These are phyloP conservation scores for Diplazon laetatorius DNA, from an alignment of 2,888 invertebrate genomes.

Conservation along the genomic window DNA sequence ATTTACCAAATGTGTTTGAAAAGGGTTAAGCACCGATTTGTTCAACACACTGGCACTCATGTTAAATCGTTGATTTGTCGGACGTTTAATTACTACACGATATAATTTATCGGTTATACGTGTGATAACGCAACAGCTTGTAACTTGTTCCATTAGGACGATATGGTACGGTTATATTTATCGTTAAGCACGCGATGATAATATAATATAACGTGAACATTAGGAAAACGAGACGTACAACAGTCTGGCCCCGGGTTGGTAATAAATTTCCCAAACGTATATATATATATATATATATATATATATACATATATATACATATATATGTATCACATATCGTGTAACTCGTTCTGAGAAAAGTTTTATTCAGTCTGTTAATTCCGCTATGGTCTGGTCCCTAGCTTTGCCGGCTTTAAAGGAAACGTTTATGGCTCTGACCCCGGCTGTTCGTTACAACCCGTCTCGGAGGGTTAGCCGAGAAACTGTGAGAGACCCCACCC, in stretches of 20 bases:
- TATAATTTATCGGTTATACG: slow-evolving; percentile 38
- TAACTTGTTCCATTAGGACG: slow-evolving; percentile 18
- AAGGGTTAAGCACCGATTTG: too few species aligned
- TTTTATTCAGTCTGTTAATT: slow-evolving; percentile 68
- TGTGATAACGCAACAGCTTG: slow-evolving; percentile 20
- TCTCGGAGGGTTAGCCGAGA: slow-evolving; percentile 33
- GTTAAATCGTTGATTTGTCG: slow-evolving; percentile 38
- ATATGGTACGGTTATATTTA: background rate
- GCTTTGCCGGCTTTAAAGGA: slow-evolving; percentile 65
- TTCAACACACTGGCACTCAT: too few species aligned
- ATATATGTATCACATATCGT: slow-evolving; percentile 11
- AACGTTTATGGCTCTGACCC: slow-evolving; percentile 68
- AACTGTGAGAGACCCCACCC: slow-evolving; percentile 41
- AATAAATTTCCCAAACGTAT: slow-evolving; percentile 1
- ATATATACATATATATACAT: background rate
- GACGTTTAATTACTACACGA: slow-evolving; percentile 1
- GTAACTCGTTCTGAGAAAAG: slow-evolving; percentile 51
- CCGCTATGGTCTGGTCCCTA: slow-evolving; percentile 63
- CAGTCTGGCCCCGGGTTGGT: background rate
- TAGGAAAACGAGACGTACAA: background rate
- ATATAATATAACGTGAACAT: slow-evolving; percentile 4
- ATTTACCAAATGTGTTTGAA: too few species aligned
- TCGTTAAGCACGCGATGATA: slow-evolving; percentile 11
- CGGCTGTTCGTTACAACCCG: slow-evolving; percentile 65
- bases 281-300: slow-evolving; percentile 8